phyloP scores from a whole-genome alignment of 2,888 invertebrate species.

The Hymenopus coronatus region DNA sequence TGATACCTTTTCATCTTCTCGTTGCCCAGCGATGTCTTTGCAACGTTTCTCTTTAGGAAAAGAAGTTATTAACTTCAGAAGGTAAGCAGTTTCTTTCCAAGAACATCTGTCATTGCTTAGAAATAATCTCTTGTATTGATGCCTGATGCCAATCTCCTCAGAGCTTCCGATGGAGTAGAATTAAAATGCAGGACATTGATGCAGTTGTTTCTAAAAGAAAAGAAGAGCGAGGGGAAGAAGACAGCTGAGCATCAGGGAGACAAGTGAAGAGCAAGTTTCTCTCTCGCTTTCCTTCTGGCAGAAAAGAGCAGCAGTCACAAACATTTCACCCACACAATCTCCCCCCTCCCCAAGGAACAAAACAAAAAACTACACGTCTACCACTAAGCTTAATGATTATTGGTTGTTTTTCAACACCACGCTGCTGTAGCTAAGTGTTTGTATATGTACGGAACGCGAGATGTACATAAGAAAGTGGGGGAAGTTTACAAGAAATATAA shows the following conservation, averaged over 20 bases:
- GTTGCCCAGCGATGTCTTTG: too few relatives aligned
- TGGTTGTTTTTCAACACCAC: slow-evolving; percentile 24
- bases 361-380: not conserved
- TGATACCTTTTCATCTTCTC: too few relatives aligned
- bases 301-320: not conserved
- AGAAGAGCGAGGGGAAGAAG: not conserved
- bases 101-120: too few relatives aligned
- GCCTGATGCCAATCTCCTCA: not conserved
- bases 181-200: not conserved
- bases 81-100: too few relatives aligned
- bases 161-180: not conserved
- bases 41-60: too few relatives aligned
- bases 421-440: slow-evolving; percentile 12
- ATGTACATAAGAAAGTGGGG: not conserved
- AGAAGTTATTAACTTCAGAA: too few relatives aligned
- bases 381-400: slow-evolving; percentile 23
- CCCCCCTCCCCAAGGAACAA: slow-evolving; percentile 1
- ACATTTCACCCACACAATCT: not conserved
- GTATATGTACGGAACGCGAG: not conserved
- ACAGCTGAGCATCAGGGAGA: not conserved
- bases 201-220: not conserved
- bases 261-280: not conserved
- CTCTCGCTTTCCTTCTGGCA: not conserved
- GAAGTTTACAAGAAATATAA: slow-evolving; percentile 7
- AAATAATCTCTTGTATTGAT: too few relatives aligned